Evolutionary conservation across 2,888 invertebrate species (phyloP).

Genomic region (Tanytarsus gracilentus): DNA sequence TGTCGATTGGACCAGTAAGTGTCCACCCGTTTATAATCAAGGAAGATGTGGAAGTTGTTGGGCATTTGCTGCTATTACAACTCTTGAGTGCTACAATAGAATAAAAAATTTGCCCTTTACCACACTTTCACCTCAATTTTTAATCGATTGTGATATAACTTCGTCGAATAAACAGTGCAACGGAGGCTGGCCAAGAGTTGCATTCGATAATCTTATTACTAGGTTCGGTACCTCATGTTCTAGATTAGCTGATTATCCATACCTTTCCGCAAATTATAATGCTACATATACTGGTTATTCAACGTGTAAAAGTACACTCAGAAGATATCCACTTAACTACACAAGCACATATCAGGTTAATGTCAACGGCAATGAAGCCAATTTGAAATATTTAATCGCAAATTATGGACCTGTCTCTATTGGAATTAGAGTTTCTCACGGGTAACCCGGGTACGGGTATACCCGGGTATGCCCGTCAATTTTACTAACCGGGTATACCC

Average conservation of each 20-base stretch:
- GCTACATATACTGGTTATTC: too few species aligned
- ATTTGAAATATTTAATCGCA: neutral
- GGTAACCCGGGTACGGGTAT: too few species aligned
- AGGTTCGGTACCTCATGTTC: too few species aligned
- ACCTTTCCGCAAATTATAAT: too few species aligned
- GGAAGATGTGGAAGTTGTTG: neutral
- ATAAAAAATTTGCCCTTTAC: neutral
- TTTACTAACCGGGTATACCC: too few species aligned
- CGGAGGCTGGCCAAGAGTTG: neutral
- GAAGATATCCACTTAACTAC: neutral
- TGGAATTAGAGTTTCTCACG: too few species aligned
- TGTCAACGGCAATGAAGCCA: neutral
- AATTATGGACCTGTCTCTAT: neutral
- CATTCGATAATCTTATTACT: too few species aligned
- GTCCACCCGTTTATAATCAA: neutral
- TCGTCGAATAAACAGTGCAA: neutral
- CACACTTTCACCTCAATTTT: neutral
- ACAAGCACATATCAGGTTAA: neutral
- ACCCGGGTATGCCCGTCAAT: too few species aligned
- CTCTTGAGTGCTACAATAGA: neutral
- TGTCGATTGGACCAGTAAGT: neutral
- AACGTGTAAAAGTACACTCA: too few species aligned
- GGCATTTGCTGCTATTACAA: neutral
- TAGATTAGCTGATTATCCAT: too few species aligned
- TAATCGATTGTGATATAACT: neutral